Evolutionary conservation across 2,113 vertebrate species (phyloP).

Genomic region (Prionailurus bengalensis): DNA sequence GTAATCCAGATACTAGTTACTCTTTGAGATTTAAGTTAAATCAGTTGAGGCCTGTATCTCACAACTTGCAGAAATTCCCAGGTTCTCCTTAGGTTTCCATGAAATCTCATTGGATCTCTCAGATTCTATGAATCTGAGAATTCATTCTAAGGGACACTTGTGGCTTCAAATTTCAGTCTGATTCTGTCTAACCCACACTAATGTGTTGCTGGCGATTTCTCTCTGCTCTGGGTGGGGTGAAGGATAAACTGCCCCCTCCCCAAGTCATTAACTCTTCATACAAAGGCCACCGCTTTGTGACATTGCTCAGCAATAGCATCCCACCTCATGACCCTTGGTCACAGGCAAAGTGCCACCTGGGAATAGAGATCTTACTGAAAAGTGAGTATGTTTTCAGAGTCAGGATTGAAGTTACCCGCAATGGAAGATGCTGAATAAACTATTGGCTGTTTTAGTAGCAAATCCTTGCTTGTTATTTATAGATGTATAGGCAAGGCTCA

Average conservation of each 20-base stretch:
- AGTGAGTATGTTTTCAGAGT: neutral
- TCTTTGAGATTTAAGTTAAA: neutral
- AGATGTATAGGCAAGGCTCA: neutral
- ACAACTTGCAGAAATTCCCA: neutral
- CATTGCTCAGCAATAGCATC: slow-evolving; percentile 68
- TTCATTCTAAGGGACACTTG: neutral
- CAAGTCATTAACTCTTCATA: slow-evolving; percentile 8
- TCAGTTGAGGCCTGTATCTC: neutral
- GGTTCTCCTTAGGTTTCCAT: neutral
- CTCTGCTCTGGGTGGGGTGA: neutral
- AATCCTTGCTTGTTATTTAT: neutral
- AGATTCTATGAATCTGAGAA: neutral
- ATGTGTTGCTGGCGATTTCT: too few species aligned
- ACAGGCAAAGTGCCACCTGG: slow-evolving; percentile 24
- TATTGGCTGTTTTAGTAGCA: neutral
- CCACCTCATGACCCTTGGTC: slow-evolving; percentile 19
- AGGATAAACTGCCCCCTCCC: neutral
- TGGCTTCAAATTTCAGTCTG: neutral
- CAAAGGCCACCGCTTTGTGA: neutral
- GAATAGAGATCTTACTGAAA: slow-evolving; percentile 30
- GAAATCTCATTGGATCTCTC: neutral
- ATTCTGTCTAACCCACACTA: neutral
- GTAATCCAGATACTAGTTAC: neutral
- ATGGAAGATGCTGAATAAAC: neutral
- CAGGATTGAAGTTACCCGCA: neutral